Percentiles rank a stretch among this genome's conserved stretches.
Evolutionary conservation across 2,797 vertebrate species (phyloP).

Genomic region (Fundulus diaphanus): DNA sequence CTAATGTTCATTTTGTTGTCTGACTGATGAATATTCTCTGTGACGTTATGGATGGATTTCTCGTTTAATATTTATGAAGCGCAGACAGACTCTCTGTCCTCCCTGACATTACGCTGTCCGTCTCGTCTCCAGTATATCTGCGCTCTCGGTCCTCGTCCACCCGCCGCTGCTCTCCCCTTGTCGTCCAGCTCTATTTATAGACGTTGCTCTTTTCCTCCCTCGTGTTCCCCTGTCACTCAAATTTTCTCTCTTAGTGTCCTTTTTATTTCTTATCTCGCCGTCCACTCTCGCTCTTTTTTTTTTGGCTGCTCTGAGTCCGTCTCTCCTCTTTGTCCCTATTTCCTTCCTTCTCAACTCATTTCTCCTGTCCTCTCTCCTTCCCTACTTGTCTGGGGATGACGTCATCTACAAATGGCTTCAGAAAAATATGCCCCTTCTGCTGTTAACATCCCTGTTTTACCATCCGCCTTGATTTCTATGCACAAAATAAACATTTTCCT

Average conservation of each 20-base stretch:
- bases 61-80: conserved; percentile 70
- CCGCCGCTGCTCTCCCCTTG: conserved; percentile 10
- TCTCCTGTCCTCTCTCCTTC: not conserved
- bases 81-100: conserved; percentile 25
- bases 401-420: conserved; percentile 38
- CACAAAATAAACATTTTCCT: not conserved
- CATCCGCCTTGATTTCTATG: not conserved
- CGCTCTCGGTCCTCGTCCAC: conserved; percentile 23
- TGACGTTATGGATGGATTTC: conserved; percentile 31
- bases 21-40: not conserved
- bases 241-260: conserved; percentile 4
- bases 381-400: conserved; percentile 33
- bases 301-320: not conserved
- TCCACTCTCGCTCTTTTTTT: not conserved
- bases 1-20: not conserved
- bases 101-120: not conserved
- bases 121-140: conserved; percentile 25
- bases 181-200: conserved; percentile 53
- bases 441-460: not conserved
- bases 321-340: conserved; percentile 1
- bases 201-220: conserved; percentile 5
- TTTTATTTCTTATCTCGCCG: not conserved
- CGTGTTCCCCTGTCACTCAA: conserved; percentile 36
- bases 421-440: conserved; percentile 25
- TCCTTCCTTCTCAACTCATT: conserved; percentile 11